Base-by-base conservation (phyloP, 2,113 vertebrate species). In the Pogona vitticeps region DNA sequence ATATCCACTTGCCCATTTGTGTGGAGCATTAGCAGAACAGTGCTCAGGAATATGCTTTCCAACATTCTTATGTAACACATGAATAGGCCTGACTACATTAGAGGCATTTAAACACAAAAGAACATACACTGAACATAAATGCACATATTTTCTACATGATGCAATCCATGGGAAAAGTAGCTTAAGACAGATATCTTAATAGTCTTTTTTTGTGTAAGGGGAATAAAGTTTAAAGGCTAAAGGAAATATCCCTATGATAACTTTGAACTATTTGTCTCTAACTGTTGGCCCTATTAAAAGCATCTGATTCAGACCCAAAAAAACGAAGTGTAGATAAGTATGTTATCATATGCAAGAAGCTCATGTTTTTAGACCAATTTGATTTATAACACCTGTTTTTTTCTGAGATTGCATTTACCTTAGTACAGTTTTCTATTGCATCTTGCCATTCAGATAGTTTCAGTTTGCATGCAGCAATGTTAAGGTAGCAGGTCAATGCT, bases 391-490 rank as follows among this genome's bases (percentile, higher is more conserved):
- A 56, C 0, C 65, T n/a, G 56, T 23, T 21, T 1, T 59, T 52
- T 23, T 80, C 84, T 8, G 73, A 42, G 36, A 59, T 78, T 86
- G 38, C 33, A 65, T 56, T 94, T 95, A 98, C 98, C 98, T 99
- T 96, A 72, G 96, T 94, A 92, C 98, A 99, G 93, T 96, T 98
- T 72, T 99, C 98, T 59, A 98, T 71, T 1, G 98, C 98, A 1
- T 97, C 98, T 93, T 98, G 97, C 98, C 98, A 99, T 81, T 98
- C 95, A 6, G 92, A 96, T 91, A 98, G 92, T 93, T 99, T 99
- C 91, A 99, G 96, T 87, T 97, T 98, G 91, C 98, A 99, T 21
- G 98, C 98, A 0, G 97, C 97, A 0, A 97, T 98, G 95, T 99
- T 99, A 91, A 99, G 96, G 84, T 97, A 91, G 83, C 98, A 99